These are phyloP conservation scores for Eupleurogrammus muticus DNA, from an alignment of 2,797 vertebrate species.

Conservation along the genomic window DNA sequence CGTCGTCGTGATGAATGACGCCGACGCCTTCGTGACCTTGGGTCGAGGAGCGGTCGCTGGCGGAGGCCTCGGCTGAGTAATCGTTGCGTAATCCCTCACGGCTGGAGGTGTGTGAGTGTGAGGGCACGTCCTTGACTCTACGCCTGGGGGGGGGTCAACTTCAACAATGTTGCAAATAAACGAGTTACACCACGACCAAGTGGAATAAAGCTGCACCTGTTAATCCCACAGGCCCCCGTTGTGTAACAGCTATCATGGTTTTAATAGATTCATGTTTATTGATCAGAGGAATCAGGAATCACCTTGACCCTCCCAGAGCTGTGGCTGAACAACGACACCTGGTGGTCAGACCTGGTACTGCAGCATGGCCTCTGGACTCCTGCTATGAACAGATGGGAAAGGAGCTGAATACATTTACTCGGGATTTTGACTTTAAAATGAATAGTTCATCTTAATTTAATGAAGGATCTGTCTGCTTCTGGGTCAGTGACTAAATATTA, in stretches of 20 bases:
- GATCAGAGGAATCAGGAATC: constrained; percentile 22
- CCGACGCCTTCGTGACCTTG: constrained; percentile 42
- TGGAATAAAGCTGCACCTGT: constrained; percentile 44
- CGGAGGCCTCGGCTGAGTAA: constrained; percentile 23
- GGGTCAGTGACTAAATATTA: no score
- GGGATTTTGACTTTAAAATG: no score
- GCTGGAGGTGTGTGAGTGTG: constrained; percentile 9
- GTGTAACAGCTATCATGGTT: constrained; percentile 60
- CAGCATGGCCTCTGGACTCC: no score
- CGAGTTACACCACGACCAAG: constrained; percentile 47
- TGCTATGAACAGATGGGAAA: no score
- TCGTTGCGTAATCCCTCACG: constrained; percentile 37
- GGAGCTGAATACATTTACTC: no score
- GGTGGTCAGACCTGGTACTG: constrained; percentile 46
- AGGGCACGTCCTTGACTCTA: constrained; percentile 5
- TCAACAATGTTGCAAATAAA: constrained; percentile 36
- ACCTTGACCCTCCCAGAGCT: constrained; percentile 2
- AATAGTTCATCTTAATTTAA: no score
- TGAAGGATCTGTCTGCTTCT: no score
- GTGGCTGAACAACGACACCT: constrained; percentile 67
- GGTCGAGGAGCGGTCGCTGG: constrained; percentile 38
- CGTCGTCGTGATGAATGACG: constrained; percentile 57
- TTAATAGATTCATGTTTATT: constrained; percentile 54
- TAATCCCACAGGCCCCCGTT: constrained; percentile 62
- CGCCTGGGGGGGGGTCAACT: no score